These are phyloP conservation scores for Tetrapedia diversipes DNA, from an alignment of 2,888 invertebrate genomes.

Conservation along the genomic window DNA sequence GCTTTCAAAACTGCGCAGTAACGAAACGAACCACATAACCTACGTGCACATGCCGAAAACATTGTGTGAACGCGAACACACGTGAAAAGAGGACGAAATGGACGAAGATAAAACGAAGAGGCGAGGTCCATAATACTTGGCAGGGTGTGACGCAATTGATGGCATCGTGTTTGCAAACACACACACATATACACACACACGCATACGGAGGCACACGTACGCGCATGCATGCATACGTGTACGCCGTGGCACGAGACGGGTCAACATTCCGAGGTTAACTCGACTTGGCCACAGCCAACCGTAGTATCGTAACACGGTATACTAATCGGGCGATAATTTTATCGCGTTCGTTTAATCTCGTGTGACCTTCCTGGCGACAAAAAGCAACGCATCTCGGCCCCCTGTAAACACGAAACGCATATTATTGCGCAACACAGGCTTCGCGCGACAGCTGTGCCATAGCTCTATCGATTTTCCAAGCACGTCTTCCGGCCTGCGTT, in stretches of 20 bases:
- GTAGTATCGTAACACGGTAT: not conserved
- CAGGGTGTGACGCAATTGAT: constrained; percentile 2
- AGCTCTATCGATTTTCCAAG: constrained; percentile 62
- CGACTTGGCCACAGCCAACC: not conserved
- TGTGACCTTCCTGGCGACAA: not conserved
- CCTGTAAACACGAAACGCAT: not conserved
- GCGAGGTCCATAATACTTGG: constrained; percentile 15
- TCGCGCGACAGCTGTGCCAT: constrained; percentile 22
- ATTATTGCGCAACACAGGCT: constrained; percentile 46
- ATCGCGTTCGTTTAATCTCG: not conserved
- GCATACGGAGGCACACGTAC: too few relatives aligned
- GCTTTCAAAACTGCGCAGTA: constrained; percentile 10
- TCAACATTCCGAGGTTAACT: constrained; percentile 16
- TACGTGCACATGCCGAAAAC: not conserved
- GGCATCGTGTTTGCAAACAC: constrained; percentile 47
- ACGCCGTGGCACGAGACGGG: not conserved
- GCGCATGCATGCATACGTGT: too few relatives aligned
- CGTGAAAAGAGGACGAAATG: too few relatives aligned
- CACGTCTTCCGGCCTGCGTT: constrained; percentile 35
- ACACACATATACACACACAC: too few relatives aligned
- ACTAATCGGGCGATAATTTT: constrained; percentile 2
- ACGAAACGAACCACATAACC: too few relatives aligned
- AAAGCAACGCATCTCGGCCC: not conserved
- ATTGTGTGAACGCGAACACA: too few relatives aligned
- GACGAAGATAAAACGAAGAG: constrained; percentile 4